Evolutionary conservation across 2,888 invertebrate genomes (phyloP), one percentile per base, ranked within the genome.

Genomic region (Philereme transversata): DNA sequence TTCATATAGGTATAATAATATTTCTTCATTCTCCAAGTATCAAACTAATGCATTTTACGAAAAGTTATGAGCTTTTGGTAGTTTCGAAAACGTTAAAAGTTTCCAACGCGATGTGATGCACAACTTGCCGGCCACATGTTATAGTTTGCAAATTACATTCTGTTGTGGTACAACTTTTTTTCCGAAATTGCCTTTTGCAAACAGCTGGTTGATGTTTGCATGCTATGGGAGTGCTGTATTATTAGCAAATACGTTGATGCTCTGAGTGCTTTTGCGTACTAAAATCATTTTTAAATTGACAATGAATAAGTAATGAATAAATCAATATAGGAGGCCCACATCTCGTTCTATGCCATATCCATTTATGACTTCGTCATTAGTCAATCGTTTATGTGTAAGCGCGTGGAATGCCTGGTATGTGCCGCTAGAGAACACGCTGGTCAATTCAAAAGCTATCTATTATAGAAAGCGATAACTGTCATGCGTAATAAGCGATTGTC

Each of bases 381-480:
- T 80, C 78, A 81, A 78, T 79, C 78, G 79, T 76, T 73, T 79
- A 74, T 70, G 75, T 75, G 74, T 77, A 77, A 79, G 74, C 78
- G 71, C 70, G 69, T 77, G 81, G 81, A 81, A 83, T 83, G 81
- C 67, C 64, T 67, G 79, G 79, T 77, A 81, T 86, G 82, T 81
- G 76, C 73, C 73, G 72, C 77, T 74, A 69, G 71, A 74, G 74
- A 76, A 75, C 70, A 82, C 81, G 82, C 84, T 83, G 86, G 85
- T 84, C 84, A 87, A 86, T 84, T 83, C 77, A 81, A 77, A 77
- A 77, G 67, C 74, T 74, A 76, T 81, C 72, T 76, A 72, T 80
- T 73, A 78, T 75, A 71, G 76, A 82, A 77, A 68, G 81, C 69
- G 71, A 78, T 81, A 83, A 82, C 75, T 59, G 72, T 70, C 75